Base-by-base conservation (phyloP, 2,888 invertebrate species). In the Agrotis segetum region DNA sequence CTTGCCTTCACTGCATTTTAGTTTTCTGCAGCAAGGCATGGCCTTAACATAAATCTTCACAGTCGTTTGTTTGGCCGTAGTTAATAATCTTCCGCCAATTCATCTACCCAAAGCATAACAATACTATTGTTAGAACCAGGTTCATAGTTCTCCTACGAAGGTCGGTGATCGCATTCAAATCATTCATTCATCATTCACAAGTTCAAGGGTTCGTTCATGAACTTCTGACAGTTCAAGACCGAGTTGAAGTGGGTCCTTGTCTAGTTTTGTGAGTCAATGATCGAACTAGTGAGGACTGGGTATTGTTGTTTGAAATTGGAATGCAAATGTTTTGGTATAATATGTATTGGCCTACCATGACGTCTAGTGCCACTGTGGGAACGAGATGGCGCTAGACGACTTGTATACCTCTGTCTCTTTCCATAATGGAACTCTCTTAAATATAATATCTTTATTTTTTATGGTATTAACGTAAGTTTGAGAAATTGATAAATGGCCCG, bases 131-230 rank as follows among this genome's bases (percentile, higher is more conserved):
- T 76, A 62, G 61, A n/a, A n/a, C 19, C 24, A 70, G 49, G 44
- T 59, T 52, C 46, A 50, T 40, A 77, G 61, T 46, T 46, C 53
- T 58, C 46, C 34, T 47, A 77, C 29, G 49, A 47, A 61, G 47
- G 46, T 55, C 49, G 67, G 44, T 55, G 47, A 62, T 65, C 73
- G 46, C 50, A 79, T 67, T 76, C 19, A 62, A n/a, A 19, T 53
- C 61, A 53, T 53, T 78, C 55, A 71, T 76, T 76, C 79, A 72
- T 61, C 72, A 65, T 49, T 76, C 58, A 74, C 13, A 79, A 67
- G 74, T 76, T 76, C 80, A 76, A 74, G 61, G 52, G 47, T 65
- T 73, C 44, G 29, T 44, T 67, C 65, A 50, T 79, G 80, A 79
- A 76, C 76, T 79, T 60, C 11, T 46, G 63, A 52, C 49, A 47